Base-by-base conservation (phyloP, 1,140 invertebrate genomes). In the Apocrypta bakeri region DNA sequence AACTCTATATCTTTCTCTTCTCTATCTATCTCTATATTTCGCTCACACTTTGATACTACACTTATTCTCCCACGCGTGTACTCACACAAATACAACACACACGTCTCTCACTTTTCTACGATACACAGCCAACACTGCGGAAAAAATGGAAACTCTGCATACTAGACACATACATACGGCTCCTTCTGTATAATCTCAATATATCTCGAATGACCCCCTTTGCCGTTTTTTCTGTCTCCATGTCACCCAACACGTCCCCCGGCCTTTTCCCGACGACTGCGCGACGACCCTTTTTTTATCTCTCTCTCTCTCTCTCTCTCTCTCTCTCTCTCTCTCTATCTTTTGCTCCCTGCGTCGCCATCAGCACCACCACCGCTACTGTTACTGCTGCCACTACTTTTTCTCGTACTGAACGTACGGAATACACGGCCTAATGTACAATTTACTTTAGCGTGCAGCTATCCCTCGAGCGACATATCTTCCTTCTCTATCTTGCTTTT, bases 61-160 rank as follows among this genome's bases (percentile, higher is more conserved):
- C 11, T n/a, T 72, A 71, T 21, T 37, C 68, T 11, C 25, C 64
- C 33, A 40, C 37, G 2, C n/a, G 6, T 29, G 4, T 68, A 17
- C 68, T 33, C 33, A 40, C 37, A 9, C n/a, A 40, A 4, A 74
- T 31, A 25, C 75, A 29, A 25, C 31, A 66, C 61, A 40, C 75
- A 77, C 56, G 40, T 17, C 40, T 40, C 2, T 37, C 33, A 68
- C 40, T 42, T 42, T 42, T 42, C 6, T 42, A 7, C 40, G 40
- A 42, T 42, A 42, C 1, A 42, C 11, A 61, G 61, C 61, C 40
- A 3, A 68, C 29, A 86, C 29, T 77, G 66, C n/a, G 48, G 24
- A 56, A 9, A 75, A 56, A 24, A 79, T 84, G 77, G 64, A 85
- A 79, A 75, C 61, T 76, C 61, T n/a, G 12, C 56, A 66, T 29